Conservation (phyloP, 53 echinoderm and acorn worm species). For the Astropecten irregularis region DNA sequence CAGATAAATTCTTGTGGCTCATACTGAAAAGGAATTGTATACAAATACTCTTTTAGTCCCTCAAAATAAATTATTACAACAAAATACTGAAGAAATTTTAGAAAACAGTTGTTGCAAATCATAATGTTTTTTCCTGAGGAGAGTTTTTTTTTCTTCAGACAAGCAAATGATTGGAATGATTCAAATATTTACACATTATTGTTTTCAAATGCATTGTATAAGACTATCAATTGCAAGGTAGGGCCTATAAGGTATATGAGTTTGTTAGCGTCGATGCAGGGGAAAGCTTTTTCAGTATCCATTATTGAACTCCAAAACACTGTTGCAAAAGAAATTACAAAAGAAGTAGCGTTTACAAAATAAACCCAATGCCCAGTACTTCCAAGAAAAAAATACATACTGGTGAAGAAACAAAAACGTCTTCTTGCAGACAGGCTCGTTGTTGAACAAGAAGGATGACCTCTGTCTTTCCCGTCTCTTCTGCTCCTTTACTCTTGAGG, state of each 20-base stretch:
- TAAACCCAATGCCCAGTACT: not conserved
- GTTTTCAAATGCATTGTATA: not conserved
- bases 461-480: not conserved
- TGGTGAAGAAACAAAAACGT: slow-evolving; percentile 24
- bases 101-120: not conserved
- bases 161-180: not conserved
- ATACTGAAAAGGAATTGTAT: not conserved
- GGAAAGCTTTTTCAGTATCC: not conserved
- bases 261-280: too few species aligned
- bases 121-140: not conserved
- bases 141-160: not conserved
- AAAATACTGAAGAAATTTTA: not conserved
- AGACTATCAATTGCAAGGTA: not conserved
- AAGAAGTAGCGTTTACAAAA: not conserved
- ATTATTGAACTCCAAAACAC: not conserved
- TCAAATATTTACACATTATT: not conserved
- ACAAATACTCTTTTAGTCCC: not conserved
- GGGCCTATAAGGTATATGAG: too few species aligned
- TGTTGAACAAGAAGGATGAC: not conserved
- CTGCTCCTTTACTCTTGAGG: not conserved
- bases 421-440: not conserved
- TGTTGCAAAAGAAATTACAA: not conserved
- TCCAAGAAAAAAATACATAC: not conserved
- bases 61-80: not conserved
- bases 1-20: slow-evolving; percentile 10